A percentile compares a stretch with the other conserved stretches of the same genome.
phyloP scores from a whole-genome alignment of 2,797 vertebrate species.

The Megalops cyprinoides region DNA sequence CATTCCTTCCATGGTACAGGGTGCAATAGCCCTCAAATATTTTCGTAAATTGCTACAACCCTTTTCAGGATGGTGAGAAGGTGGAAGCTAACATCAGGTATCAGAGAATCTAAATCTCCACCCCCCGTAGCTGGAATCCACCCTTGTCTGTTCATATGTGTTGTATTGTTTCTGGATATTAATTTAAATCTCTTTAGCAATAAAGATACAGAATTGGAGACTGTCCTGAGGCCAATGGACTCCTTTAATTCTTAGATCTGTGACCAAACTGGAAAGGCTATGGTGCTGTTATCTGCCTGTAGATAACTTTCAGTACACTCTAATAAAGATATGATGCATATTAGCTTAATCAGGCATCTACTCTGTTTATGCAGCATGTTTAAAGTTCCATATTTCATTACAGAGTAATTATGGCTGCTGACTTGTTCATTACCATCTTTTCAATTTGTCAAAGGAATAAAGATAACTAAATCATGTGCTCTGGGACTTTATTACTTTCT shows the following conservation, averaged over 20 bases:
- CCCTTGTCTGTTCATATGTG: neutral
- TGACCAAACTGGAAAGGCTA: neutral
- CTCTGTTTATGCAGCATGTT: constrained; percentile 15
- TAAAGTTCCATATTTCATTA: constrained; percentile 17
- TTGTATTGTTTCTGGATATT: neutral
- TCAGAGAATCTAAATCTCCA: too few relatives aligned
- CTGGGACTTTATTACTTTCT: neutral
- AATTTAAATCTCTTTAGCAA: neutral
- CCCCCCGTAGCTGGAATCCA: too few relatives aligned
- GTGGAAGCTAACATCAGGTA: neutral
- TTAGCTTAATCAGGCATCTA: constrained; percentile 17
- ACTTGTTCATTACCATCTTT: constrained; percentile 20
- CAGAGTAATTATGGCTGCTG: constrained; percentile 10
- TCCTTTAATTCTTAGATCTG: neutral
- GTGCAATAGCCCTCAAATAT: neutral
- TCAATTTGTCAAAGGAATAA: constrained; percentile 17
- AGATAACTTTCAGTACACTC: neutral
- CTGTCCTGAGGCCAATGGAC: neutral
- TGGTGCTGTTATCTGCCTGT: neutral
- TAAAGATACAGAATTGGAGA: neutral
- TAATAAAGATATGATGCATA: neutral
- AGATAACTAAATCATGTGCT: constrained; percentile 18
- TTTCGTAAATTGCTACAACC: neutral
- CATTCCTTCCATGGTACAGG: neutral
- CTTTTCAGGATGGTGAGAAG: neutral